Conservation (phyloP, 2,113 vertebrate species). For the Martes martes region DNA sequence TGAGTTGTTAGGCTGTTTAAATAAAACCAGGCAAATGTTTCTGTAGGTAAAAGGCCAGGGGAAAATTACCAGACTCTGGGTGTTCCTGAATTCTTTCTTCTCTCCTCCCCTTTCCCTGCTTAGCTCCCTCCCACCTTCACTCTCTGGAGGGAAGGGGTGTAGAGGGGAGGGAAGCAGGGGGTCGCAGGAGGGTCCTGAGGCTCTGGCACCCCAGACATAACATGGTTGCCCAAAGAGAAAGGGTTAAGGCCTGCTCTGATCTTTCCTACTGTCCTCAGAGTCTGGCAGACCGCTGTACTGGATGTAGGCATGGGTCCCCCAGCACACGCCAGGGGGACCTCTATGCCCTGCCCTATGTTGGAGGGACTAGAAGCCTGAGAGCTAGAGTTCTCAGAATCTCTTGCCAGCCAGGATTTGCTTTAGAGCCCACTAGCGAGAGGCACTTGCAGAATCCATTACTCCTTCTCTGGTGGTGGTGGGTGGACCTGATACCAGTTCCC, state of each 20-base stretch:
- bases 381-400: neutral
- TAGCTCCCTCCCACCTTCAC: neutral
- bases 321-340: neutral
- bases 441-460: neutral
- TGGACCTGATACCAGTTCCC: neutral
- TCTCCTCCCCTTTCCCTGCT: neutral
- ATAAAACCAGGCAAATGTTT: neutral
- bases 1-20: neutral
- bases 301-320: accelerated
- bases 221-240: neutral
- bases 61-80: neutral
- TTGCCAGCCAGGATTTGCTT: neutral
- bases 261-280: neutral
- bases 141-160: neutral
- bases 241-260: neutral
- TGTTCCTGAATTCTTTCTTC: neutral
- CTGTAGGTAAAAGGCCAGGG: neutral
- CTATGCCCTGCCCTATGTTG: neutral
- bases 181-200: neutral
- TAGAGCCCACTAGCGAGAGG: neutral
- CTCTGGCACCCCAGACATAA: neutral
- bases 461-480: neutral
- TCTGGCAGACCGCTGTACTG: neutral
- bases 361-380: neutral
- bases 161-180: neutral